A percentile compares a stretch with the other conserved stretches of the same genome.
Conservation (phyloP, 2,888 invertebrate genomes). For the Entomobrya proxima region DNA sequence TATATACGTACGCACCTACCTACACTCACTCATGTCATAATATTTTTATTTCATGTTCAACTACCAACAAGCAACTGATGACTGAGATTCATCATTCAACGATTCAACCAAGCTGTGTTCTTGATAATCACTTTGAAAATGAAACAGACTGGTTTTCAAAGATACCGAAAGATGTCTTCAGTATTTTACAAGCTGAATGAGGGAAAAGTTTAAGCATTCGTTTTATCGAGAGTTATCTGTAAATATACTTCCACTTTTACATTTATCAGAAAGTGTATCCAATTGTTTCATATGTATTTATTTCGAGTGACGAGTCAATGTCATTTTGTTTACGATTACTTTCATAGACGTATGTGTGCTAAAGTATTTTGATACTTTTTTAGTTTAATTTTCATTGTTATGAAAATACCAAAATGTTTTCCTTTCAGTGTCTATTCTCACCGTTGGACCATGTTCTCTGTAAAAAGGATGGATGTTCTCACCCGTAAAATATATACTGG, state of each 20-base stretch:
- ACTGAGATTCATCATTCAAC: slow-evolving; percentile 34
- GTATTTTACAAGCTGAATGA: not conserved
- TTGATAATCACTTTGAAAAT: not conserved
- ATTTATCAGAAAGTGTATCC: too few relatives aligned
- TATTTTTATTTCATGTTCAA: slow-evolving; percentile 16
- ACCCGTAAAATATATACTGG: slow-evolving; percentile 45
- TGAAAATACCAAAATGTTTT: too few relatives aligned
- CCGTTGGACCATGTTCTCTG: slow-evolving; percentile 9
- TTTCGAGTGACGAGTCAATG: too few relatives aligned
- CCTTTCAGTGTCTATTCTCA: not conserved
- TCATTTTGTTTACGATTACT: too few relatives aligned
- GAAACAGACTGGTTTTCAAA: not conserved
- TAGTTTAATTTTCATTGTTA: too few relatives aligned
- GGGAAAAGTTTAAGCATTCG: not conserved
- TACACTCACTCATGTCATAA: too few relatives aligned
- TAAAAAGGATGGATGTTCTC: slow-evolving; percentile 49
- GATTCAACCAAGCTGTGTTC: not conserved
- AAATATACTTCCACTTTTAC: too few relatives aligned
- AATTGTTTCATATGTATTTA: too few relatives aligned
- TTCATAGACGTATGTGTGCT: too few relatives aligned
- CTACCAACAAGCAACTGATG: not conserved
- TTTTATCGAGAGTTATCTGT: not conserved
- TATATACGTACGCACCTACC: not conserved
- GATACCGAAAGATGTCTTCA: slow-evolving; percentile 8
- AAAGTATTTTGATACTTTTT: too few relatives aligned